Percentiles rank a stretch among this genome's conserved stretches.
Evolutionary conservation across 2,888 invertebrate species (phyloP).

Genomic region (Caenorhabditis sp.): DNA sequence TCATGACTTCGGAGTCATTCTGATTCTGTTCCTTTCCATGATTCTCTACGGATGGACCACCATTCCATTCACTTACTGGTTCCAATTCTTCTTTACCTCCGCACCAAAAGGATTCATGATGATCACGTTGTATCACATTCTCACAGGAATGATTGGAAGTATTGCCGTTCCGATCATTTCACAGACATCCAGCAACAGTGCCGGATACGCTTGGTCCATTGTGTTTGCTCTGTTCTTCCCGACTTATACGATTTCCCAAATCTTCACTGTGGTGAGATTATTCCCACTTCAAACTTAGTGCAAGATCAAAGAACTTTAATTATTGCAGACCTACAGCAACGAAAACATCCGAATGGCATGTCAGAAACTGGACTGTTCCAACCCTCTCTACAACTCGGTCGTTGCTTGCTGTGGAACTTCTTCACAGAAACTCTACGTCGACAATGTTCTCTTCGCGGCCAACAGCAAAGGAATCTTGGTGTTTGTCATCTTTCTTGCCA

Average conservation of each 20-base stretch:
- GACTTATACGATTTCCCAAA: constrained; percentile 66
- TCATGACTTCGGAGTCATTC: constrained; percentile 57
- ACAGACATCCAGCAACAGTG: constrained; percentile 66
- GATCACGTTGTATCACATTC: constrained; percentile 77
- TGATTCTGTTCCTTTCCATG: constrained; percentile 64
- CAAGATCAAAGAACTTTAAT: background rate
- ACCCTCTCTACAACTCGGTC: constrained; percentile 47
- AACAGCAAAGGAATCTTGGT: constrained; percentile 69
- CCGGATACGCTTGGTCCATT: constrained; percentile 61
- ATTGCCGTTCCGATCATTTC: constrained; percentile 79
- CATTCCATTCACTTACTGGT: constrained; percentile 77
- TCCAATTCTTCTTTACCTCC: constrained; percentile 76
- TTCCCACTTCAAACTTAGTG: too few relatives aligned
- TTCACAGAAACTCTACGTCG: constrained; percentile 57
- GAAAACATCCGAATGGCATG: constrained; percentile 76
- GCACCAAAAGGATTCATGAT: constrained; percentile 81
- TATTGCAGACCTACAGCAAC: constrained; percentile 71
- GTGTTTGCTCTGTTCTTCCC: constrained; percentile 69
- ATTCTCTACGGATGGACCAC: constrained; percentile 76
- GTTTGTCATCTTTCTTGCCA: constrained; percentile 70
- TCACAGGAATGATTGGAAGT: constrained; percentile 77
- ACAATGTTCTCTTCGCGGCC: constrained; percentile 64
- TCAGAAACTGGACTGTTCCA: constrained; percentile 67
- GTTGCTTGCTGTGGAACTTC: constrained; percentile 66
- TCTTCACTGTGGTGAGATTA: constrained; percentile 51